Evolutionary conservation across 2,797 vertebrate species (phyloP).

Genomic region (Cossypha dichroa): DNA sequence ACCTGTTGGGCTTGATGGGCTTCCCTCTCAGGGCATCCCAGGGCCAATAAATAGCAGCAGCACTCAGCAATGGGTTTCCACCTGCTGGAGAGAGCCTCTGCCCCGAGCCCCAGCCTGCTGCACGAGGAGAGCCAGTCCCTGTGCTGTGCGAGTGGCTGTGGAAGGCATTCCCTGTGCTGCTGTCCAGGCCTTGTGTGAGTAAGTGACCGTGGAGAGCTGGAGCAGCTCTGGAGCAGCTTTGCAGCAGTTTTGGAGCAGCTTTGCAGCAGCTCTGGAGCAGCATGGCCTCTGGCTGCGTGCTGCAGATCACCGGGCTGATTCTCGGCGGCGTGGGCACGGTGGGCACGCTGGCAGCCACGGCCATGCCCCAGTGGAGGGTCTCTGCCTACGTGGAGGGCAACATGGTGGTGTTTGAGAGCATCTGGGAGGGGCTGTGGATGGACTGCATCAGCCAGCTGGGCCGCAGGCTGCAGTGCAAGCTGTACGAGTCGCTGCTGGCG

Average conservation of each 20-base stretch:
- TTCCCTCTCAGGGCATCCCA: not conserved
- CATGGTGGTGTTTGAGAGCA: conserved; percentile 90
- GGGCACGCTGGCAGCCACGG: conserved; percentile 83
- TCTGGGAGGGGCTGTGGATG: conserved; percentile 96
- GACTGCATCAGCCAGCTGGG: conserved; percentile 85
- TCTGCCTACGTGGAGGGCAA: conserved; percentile 90
- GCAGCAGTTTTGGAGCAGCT: no score
- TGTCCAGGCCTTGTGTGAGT: no score
- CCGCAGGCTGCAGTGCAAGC: conserved; percentile 82
- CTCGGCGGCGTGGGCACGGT: conserved; percentile 83
- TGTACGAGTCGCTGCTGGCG: conserved; percentile 77
- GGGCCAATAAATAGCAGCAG: conserved; percentile 8
- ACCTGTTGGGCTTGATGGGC: conserved; percentile 31
- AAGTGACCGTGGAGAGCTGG: no score
- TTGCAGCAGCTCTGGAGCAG: no score
- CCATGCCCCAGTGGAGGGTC: conserved; percentile 94
- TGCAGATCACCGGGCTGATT: conserved; percentile 84
- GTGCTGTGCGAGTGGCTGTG: no score
- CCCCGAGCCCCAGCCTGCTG: fast-evolving
- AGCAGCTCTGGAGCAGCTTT: no score
- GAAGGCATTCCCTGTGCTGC: no score
- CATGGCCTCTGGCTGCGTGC: conserved; percentile 65
- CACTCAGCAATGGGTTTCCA: not conserved
- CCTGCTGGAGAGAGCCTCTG: not conserved
- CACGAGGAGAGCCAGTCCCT: not conserved